phyloP scores from a whole-genome alignment of 2,797 vertebrate species.

The Periparus ater region DNA sequence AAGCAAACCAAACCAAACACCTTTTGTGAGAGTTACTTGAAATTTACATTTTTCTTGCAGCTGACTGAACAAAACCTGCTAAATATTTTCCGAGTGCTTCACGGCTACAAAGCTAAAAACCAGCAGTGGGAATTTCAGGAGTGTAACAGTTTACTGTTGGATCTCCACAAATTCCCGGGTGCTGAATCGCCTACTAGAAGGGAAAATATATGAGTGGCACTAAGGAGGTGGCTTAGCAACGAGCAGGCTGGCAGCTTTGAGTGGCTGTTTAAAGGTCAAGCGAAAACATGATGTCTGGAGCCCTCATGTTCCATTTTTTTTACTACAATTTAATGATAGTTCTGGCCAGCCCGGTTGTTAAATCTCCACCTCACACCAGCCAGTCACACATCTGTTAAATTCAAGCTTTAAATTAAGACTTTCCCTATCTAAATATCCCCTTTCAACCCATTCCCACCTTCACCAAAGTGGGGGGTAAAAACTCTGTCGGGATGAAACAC shows the following conservation, averaged over 20 bases:
- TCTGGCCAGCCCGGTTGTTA: not conserved
- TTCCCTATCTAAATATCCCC: not conserved
- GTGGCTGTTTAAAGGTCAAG: slow-evolving; percentile 48
- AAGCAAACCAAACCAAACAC: not conserved
- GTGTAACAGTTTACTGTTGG: rapidly evolving
- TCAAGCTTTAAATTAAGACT: not conserved
- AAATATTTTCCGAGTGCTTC: rapidly evolving
- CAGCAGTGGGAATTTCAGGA: not conserved
- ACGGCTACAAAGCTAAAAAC: not conserved
- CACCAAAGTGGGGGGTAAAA: not conserved
- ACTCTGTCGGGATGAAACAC: rapidly evolving
- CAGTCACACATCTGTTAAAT: not conserved
- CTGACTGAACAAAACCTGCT: not conserved
- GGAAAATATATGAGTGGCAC: slow-evolving; percentile 18
- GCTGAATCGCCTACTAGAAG: not conserved
- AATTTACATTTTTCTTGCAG: not conserved
- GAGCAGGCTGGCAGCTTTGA: not conserved
- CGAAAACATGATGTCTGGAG: not conserved
- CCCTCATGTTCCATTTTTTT: not conserved
- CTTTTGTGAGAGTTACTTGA: not conserved
- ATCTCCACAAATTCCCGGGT: not conserved
- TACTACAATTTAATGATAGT: not conserved
- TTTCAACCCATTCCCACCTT: not conserved
- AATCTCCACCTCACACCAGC: rapidly evolving
- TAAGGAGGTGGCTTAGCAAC: slow-evolving; percentile 6